Conservation (phyloP, 2,797 vertebrate genomes). For the Perdix hodgsoniae region DNA sequence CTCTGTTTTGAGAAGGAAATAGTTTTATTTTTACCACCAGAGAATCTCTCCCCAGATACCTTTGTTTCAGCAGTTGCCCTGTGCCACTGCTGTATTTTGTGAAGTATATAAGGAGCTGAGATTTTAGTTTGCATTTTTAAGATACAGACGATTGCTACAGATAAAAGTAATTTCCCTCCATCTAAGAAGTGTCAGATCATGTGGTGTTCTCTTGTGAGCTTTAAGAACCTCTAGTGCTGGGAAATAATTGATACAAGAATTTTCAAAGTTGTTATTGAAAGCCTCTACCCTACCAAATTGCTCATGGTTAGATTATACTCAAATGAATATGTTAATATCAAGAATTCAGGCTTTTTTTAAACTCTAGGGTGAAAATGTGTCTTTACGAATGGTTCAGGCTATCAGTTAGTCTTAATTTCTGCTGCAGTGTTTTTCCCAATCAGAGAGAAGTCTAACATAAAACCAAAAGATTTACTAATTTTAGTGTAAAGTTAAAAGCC, state of each 20-base stretch:
- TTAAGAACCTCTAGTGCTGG: neutral
- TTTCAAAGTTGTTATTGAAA: neutral
- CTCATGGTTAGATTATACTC: neutral
- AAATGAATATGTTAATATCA: no score
- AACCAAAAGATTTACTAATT: neutral
- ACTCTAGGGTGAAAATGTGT: neutral
- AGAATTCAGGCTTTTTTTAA: neutral
- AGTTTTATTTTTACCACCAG: neutral
- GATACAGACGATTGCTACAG: no score
- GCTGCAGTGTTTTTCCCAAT: neutral
- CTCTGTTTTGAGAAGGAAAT: neutral
- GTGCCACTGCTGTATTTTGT: neutral
- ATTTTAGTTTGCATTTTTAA: neutral
- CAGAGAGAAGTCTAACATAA: neutral
- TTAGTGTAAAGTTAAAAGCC: neutral
- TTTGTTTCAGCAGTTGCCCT: neutral
- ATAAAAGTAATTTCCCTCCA: neutral
- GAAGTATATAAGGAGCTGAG: neutral
- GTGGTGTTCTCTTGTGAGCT: neutral
- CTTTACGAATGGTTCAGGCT: neutral
- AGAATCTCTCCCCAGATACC: neutral
- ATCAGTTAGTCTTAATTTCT: neutral
- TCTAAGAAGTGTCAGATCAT: neutral
- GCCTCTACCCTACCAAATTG: neutral
- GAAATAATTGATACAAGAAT: neutral